phyloP scores from a whole-genome alignment of 2,888 invertebrate species.

The Diloba caeruleocephala region DNA sequence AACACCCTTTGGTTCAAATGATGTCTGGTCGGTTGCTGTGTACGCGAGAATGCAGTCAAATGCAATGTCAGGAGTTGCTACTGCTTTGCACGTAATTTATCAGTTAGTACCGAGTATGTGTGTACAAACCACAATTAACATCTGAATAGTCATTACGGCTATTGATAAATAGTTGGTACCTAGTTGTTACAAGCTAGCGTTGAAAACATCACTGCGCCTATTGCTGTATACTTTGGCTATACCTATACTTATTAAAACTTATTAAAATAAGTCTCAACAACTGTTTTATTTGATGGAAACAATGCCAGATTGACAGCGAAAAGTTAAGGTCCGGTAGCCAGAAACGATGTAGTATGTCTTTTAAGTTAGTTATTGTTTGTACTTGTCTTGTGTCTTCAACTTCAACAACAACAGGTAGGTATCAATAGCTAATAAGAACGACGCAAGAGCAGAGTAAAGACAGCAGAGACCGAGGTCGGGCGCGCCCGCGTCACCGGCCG shows the following conservation, averaged over 20 bases:
- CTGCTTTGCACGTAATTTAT: slow-evolving; percentile 34
- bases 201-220: slow-evolving; percentile 1
- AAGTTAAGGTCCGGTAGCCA: slow-evolving; percentile 29
- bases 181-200: slow-evolving; percentile 16
- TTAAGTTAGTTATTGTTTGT: slow-evolving; percentile 45
- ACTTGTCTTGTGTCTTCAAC: slow-evolving; percentile 35
- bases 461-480: slow-evolving; percentile 78
- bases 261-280: slow-evolving; percentile 16
- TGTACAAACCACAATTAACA: slow-evolving; percentile 40
- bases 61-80: slow-evolving; percentile 34
- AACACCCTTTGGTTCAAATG: slow-evolving; percentile 17
- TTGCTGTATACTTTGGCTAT: too few species aligned
- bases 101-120: slow-evolving; percentile 27
- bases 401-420: too few species aligned
- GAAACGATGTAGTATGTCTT: slow-evolving; percentile 26
- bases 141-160: slow-evolving; percentile 29
- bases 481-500: slow-evolving; percentile 67
- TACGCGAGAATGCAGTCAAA: slow-evolving; percentile 12
- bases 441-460: slow-evolving; percentile 85
- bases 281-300: slow-evolving; percentile 32
- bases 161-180: slow-evolving; percentile 24
- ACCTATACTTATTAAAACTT: too few species aligned
- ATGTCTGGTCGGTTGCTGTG: slow-evolving; percentile 11
- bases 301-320: slow-evolving; percentile 40
- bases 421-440: slow-evolving; percentile 65